A percentile compares a stretch with the other conserved stretches of the same genome.
Conservation (phyloP, 2,113 vertebrate genomes). For the Podarcis raffonei region DNA sequence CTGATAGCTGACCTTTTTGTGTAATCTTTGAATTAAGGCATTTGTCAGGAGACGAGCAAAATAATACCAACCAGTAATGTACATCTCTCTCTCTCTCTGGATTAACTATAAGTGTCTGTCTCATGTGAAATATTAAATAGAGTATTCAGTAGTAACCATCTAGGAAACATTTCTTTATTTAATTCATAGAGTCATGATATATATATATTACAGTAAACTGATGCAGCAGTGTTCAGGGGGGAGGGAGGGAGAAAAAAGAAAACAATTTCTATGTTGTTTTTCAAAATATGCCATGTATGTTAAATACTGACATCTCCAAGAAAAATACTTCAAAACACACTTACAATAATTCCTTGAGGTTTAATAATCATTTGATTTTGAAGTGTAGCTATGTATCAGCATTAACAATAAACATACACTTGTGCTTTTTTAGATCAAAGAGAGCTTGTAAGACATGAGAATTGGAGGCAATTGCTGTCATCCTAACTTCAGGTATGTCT, state of each 20-base stretch:
- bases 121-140: neutral
- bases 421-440: neutral
- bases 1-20: too few species aligned
- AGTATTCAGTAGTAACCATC: neutral
- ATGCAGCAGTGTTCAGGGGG: neutral
- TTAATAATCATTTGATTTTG: conserved; percentile 6
- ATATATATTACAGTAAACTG: neutral
- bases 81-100: too few species aligned
- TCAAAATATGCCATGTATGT: neutral
- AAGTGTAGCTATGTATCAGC: neutral
- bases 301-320: conserved; percentile 7
- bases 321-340: neutral
- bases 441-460: neutral
- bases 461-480: neutral
- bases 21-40: too few species aligned
- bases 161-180: neutral
- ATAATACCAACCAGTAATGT: too few species aligned
- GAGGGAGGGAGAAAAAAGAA: neutral
- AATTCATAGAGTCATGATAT: neutral
- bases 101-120: too few species aligned
- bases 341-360: neutral
- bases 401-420: neutral
- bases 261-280: neutral
- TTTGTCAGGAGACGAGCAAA: too few species aligned
- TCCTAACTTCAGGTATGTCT: neutral